Base-by-base conservation (phyloP, 2,797 vertebrate species). In the Scolopax rusticola region DNA sequence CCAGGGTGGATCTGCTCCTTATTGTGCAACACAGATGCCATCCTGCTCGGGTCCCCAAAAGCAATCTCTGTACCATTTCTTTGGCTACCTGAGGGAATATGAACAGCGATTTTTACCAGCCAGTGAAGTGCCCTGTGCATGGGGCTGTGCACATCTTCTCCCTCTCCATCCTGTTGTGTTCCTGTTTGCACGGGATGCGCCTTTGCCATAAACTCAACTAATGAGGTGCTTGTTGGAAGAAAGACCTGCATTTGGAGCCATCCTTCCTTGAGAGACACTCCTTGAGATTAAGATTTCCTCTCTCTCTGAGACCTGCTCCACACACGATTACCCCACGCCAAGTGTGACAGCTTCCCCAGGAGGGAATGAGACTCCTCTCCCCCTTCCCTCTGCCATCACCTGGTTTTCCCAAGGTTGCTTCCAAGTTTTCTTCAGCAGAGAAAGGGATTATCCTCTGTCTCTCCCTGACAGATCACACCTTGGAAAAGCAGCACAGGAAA, bases 161-260 rank as follows among this genome's bases (percentile, higher is more conserved):
- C 12, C n/a, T 43, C 61, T 73, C 25, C 40, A 43, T 57, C 19
- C 53, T 87, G 60, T 25, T 80, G 24, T 1, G 0, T 18, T 56
- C 21, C 25, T 19, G 78, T 92, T 79, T 80, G 32, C 40, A 63
- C 0, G 0, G 24, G 18, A 47, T 30, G 27, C 7, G 24, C 43
- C 27, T 84, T 69, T 82, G 15, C 18, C 59, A 59, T 57, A 69
- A 61, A 73, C 33, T 57, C n/a, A 60, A 8, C 25, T 15, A 41
- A 11, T 0, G 3, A 91, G 25, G 3, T 36, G 41, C 79, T 76
- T 78, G 14, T 40, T 78, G 61, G 54, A 81, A 78, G 32, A 48
- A 75, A 7, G 2, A 68, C 16, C 13, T 75, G 9, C 20, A 45
- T 59, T 84, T 0, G 0, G 23, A 59, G 30, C 10, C 23, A 48